Base-by-base conservation (phyloP, 2,113 vertebrate genomes). In the Polypterus bichir region DNA sequence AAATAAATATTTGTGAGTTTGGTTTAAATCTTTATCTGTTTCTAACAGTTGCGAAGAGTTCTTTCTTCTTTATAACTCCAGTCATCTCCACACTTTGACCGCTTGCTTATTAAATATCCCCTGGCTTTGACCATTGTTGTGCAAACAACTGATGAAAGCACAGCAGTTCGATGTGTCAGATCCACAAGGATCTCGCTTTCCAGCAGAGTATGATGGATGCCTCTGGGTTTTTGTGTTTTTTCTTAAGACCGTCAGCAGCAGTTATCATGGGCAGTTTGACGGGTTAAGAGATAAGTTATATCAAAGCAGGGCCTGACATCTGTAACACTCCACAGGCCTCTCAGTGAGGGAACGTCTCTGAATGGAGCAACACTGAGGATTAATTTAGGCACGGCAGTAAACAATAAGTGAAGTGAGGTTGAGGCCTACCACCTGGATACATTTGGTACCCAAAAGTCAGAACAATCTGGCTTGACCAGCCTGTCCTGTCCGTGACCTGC, bases 261-360 rank as follows among this genome's bases (percentile, higher is more conserved):
- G 74, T 71, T 70, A 77, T 77, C 77, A 76, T 68, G 77, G 81
- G 67, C 79, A 71, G 61, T 76, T 76, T 67, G 75, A 76, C 71
- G 68, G 76, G 74, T 81, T 81, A 74, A 83, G 77, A 80, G 79
- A 83, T 76, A 76, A 79, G 82, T 73, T 66, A 70, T 76, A 78
- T 82, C 82, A 80, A 84, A 82, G 82, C 73, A 71, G 68, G 66
- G 76, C 78, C 68, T 77, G 81, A 82, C 83, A 79, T 72, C 64
- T 11, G 46, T 79, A 83, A 83, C 75, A 78, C 76, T 80, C 67
- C 9, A 74, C 82, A 81, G 85, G 78, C 79, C 77, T 77, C 79
- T 79, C 76, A 79, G 61, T 61, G 58, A 76, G 73, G 79, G 73
- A 77, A 76, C 45, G 9, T 81, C 84, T 78, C 64, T 3, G 75